Conservation (phyloP, 2,113 vertebrate species). For the Callithrix jacchus region DNA sequence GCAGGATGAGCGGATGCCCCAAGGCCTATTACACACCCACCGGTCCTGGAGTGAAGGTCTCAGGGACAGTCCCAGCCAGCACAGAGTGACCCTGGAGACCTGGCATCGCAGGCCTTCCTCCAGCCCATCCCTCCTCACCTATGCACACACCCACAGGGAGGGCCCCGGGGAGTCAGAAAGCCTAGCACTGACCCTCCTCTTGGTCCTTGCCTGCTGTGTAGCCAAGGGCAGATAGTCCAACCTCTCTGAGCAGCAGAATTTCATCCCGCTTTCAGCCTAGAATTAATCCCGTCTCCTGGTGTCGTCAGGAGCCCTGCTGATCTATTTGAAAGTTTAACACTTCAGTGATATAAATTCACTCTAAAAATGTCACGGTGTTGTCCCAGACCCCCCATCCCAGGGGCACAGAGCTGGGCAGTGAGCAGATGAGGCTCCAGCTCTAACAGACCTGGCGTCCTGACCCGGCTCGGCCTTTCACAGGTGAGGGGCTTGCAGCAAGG, state of each 20-base stretch:
- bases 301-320: not conserved
- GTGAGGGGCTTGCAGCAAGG: not conserved
- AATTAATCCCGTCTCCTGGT: accelerated
- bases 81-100: not conserved
- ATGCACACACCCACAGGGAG: not conserved
- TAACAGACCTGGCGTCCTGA: not conserved
- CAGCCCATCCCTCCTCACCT: not conserved
- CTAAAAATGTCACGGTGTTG: not conserved
- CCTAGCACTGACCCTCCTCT: too few relatives aligned
- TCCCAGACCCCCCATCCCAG: not conserved
- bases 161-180: not conserved
- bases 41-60: not conserved
- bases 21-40: accelerated
- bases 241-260: not conserved
- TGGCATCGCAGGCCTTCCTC: not conserved
- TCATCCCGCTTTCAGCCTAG: accelerated
- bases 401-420: too few relatives aligned
- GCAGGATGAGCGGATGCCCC: not conserved
- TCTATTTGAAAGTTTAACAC: not conserved
- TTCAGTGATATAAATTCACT: not conserved
- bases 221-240: not conserved
- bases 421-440: not conserved
- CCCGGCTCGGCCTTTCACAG: too few relatives aligned
- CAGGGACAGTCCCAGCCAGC: not conserved
- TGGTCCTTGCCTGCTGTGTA: not conserved